phyloP scores from a whole-genome alignment of 2,113 vertebrate genomes.

The Pelecanus crispus region DNA sequence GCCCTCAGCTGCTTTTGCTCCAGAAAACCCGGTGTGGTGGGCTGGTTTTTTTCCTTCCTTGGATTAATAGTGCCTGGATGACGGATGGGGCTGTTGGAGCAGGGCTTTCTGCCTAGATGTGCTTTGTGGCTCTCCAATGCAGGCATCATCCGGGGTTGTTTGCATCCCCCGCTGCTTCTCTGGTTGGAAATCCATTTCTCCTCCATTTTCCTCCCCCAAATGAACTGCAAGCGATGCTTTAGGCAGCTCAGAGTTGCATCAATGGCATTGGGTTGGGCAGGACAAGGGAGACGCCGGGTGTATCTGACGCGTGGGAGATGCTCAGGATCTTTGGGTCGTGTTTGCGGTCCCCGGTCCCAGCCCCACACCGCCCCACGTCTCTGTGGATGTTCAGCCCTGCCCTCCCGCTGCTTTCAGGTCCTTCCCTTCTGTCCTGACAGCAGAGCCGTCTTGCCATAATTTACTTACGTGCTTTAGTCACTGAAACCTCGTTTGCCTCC shows the following conservation, averaged over 20 bases:
- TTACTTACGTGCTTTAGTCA: neutral
- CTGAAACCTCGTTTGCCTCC: neutral
- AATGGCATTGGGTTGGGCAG: neutral
- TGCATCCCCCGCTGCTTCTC: neutral
- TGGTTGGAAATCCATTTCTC: neutral
- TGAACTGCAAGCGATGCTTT: neutral
- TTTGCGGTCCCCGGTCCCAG: neutral
- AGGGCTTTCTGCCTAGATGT: neutral
- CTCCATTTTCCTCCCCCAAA: neutral
- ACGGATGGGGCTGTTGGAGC: neutral
- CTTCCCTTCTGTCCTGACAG: neutral
- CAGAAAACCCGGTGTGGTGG: neutral
- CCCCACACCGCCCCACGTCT: neutral
- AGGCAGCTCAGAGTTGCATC: neutral
- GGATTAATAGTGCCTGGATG: neutral
- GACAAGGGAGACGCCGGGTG: rapidly evolving
- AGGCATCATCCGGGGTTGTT: neutral
- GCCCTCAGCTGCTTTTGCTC: neutral
- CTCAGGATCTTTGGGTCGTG: neutral
- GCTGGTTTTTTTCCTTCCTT: neutral
- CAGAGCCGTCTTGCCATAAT: neutral
- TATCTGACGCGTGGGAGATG: neutral
- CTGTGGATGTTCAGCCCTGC: neutral
- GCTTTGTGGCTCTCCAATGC: neutral
- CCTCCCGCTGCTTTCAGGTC: neutral